A percentile compares a stretch with the other conserved stretches of the same genome.
phyloP scores from a whole-genome alignment of 1,140 invertebrate species.

The Antheraea pernyi region DNA sequence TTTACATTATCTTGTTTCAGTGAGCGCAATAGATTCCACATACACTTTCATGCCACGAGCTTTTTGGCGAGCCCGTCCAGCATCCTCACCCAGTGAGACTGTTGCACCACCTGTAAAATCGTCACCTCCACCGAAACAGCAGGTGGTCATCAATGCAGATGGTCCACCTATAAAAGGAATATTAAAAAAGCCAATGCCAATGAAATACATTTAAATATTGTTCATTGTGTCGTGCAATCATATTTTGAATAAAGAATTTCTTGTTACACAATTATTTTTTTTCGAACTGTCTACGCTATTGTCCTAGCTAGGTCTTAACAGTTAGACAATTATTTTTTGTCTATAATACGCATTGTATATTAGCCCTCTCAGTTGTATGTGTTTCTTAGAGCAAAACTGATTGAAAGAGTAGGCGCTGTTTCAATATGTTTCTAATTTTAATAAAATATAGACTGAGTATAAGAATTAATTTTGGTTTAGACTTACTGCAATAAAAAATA shows the following conservation, averaged over 20 bases:
- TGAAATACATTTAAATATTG: slow-evolving; percentile 60
- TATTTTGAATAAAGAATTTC: not conserved
- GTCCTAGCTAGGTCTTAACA: too few relatives aligned
- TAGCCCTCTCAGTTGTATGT: too few relatives aligned
- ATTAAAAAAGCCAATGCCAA: slow-evolving; percentile 71
- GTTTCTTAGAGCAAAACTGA: too few relatives aligned
- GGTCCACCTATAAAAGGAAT: slow-evolving; percentile 55
- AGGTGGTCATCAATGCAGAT: slow-evolving; percentile 18
- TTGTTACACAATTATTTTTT: too few relatives aligned
- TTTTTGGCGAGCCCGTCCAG: slow-evolving; percentile 38
- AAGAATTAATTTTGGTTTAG: too few relatives aligned
- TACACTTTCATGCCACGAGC: slow-evolving; percentile 59
- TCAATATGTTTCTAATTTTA: too few relatives aligned
- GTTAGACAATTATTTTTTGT: too few relatives aligned
- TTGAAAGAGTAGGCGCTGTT: too few relatives aligned
- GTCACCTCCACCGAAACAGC: slow-evolving; percentile 36
- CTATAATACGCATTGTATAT: too few relatives aligned
- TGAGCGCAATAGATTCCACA: slow-evolving; percentile 54
- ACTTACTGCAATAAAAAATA: too few relatives aligned
- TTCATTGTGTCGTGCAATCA: not conserved
- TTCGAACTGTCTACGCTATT: too few relatives aligned
- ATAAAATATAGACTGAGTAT: too few relatives aligned
- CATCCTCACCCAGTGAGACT: slow-evolving; percentile 30
- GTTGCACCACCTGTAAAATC: slow-evolving; percentile 45
- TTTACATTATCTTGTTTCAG: slow-evolving; percentile 35